Evolutionary conservation across 2,113 vertebrate species (phyloP).

Genomic region (Rhabdomys dilectus): DNA sequence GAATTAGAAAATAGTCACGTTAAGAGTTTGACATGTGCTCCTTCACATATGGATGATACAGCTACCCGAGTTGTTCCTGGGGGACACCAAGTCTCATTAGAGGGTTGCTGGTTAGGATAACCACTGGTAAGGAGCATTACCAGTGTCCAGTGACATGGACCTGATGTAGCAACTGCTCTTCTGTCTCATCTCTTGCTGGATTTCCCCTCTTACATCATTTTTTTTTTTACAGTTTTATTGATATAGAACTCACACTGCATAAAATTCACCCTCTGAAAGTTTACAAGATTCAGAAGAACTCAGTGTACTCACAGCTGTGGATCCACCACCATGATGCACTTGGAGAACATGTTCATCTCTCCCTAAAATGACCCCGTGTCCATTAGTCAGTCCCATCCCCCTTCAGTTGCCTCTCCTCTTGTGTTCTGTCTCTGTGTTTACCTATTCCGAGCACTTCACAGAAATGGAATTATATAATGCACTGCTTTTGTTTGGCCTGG

Average conservation of each 20-base stretch:
- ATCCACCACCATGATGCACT: neutral
- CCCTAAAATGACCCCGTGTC: neutral
- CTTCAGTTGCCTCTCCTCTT: neutral
- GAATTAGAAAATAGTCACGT: neutral
- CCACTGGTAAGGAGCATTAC: neutral
- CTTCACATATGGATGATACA: neutral
- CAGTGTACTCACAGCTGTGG: neutral
- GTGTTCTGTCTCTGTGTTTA: neutral
- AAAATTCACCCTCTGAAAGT: constrained; percentile 24
- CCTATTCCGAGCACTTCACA: neutral
- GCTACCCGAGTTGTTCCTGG: neutral
- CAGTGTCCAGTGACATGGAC: neutral
- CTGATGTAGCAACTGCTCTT: neutral
- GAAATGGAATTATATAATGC: neutral
- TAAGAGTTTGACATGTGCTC: neutral
- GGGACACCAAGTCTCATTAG: neutral
- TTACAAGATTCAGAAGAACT: neutral
- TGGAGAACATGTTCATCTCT: neutral
- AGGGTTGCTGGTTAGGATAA: neutral
- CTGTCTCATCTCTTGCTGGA: neutral
- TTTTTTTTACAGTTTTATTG: neutral
- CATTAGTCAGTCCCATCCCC: neutral
- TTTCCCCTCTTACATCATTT: neutral
- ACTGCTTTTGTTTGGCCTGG: neutral
- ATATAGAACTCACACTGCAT: neutral